Evolutionary conservation across 1,140 invertebrate species (phyloP).

Genomic region (Leptinotarsa undecemlineata): DNA sequence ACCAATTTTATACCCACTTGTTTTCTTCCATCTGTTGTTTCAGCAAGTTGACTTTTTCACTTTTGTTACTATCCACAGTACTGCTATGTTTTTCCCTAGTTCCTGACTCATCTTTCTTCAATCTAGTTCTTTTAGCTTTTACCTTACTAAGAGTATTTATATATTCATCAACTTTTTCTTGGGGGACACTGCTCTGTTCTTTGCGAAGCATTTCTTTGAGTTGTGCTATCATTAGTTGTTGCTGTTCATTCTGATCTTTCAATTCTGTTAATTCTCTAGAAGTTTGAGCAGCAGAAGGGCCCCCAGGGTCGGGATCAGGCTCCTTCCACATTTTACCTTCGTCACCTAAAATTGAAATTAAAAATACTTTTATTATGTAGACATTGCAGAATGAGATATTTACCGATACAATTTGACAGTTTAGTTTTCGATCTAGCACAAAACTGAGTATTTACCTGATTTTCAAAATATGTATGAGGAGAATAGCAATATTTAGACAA

Average conservation of each 20-base stretch:
- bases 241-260: conserved; percentile 53
- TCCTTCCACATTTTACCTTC: conserved; percentile 47
- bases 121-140: conserved; percentile 47
- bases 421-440: too few species aligned
- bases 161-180: conserved; percentile 55
- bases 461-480: too few species aligned
- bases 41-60: conserved; percentile 58
- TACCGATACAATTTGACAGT: too few species aligned
- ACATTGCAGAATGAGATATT: too few species aligned
- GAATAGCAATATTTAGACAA: too few species aligned
- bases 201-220: conserved; percentile 55
- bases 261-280: conserved; percentile 44
- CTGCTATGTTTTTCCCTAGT: conserved; percentile 18
- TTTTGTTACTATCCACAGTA: conserved; percentile 51
- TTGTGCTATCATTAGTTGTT: conserved; percentile 52
- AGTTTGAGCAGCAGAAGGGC: conserved; percentile 22
- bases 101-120: conserved; percentile 39
- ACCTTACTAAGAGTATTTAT: conserved; percentile 50
- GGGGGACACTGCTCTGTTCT: conserved; percentile 50
- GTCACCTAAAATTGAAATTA: conserved; percentile 1
- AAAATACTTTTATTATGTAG: not conserved
- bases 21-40: conserved; percentile 60
- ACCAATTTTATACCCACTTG: conserved; percentile 41
- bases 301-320: conserved; percentile 49
- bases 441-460: too few species aligned